Percentiles rank a stretch among this genome's conserved stretches.
phyloP scores from a whole-genome alignment of 2,888 invertebrate genomes.

The Cryptus armator region DNA sequence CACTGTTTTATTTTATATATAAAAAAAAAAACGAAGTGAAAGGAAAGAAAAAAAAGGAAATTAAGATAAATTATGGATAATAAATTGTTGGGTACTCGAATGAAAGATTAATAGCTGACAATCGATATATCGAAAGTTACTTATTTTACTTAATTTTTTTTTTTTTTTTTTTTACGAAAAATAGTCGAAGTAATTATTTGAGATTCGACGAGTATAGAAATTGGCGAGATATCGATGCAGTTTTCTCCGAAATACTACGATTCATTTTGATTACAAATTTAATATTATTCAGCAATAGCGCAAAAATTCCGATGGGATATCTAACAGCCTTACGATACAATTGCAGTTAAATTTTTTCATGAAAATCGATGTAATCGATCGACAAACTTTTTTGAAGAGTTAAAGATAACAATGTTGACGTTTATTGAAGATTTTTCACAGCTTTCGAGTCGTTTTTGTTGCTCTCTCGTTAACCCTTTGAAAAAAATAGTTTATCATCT shows the following conservation, averaged over 20 bases:
- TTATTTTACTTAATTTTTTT: constrained; percentile 32
- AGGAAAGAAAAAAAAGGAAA: constrained; percentile 52
- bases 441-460: neutral
- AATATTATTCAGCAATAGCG: constrained; percentile 77
- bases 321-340: neutral
- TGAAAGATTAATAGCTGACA: constrained; percentile 54
- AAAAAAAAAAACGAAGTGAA: constrained; percentile 64
- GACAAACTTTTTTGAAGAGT: neutral
- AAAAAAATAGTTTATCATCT: neutral
- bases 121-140: constrained; percentile 35
- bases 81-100: constrained; percentile 79
- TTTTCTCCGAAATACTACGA: constrained; percentile 38
- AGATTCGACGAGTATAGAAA: neutral
- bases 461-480: neutral
- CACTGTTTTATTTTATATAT: constrained; percentile 79
- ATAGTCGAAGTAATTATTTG: constrained; percentile 2
- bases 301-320: constrained; percentile 39
- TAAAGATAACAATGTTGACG: neutral
- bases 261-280: constrained; percentile 73
- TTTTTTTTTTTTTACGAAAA: constrained; percentile 18
- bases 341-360: neutral
- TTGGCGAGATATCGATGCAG: constrained; percentile 18
- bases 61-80: constrained; percentile 74
- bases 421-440: neutral
- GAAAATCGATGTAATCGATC: neutral